phyloP scores from a whole-genome alignment of 1,140 invertebrate genomes.

The Vanessa atalanta region DNA sequence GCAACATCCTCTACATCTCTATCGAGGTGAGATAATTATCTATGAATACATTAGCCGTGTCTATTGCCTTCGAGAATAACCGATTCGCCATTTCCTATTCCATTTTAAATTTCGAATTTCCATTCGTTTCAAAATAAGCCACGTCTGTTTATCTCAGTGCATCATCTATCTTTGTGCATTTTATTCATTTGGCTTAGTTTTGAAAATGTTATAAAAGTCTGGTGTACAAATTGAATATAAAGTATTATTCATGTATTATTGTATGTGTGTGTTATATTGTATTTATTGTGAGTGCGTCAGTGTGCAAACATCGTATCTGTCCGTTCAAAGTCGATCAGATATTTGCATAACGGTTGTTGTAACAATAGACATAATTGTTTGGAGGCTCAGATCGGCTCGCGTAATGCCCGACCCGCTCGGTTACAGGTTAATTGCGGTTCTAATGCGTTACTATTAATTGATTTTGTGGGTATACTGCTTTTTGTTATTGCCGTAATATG shows the following conservation, averaged over 20 bases:
- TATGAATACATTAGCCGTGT: conserved; percentile 40
- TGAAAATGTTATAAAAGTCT: neutral
- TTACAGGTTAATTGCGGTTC: conserved; percentile 64
- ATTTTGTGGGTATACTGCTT: conserved; percentile 55
- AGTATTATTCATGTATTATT: neutral
- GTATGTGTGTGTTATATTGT: neutral
- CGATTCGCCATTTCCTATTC: conserved; percentile 3
- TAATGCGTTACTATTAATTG: conserved; percentile 69
- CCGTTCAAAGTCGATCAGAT: conserved; percentile 50
- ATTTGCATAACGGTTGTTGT: conserved; percentile 54
- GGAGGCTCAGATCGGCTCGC: conserved; percentile 40
- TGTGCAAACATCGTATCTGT: conserved; percentile 28
- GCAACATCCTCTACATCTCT: conserved; percentile 45
- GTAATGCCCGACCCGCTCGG: conserved; percentile 44
- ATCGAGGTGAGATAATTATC: conserved; percentile 43
- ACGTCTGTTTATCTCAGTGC: neutral
- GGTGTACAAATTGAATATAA: neutral
- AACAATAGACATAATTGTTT: conserved; percentile 66
- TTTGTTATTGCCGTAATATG: conserved; percentile 37
- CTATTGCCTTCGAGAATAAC: conserved; percentile 26
- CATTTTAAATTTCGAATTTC: conserved; percentile 18
- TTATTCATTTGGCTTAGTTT: neutral
- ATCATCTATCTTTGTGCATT: neutral
- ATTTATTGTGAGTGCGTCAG: neutral
- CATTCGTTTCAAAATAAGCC: neutral